These are phyloP conservation scores for Euclidia mi DNA, from an alignment of 2,888 invertebrate genomes.

Conservation along the genomic window DNA sequence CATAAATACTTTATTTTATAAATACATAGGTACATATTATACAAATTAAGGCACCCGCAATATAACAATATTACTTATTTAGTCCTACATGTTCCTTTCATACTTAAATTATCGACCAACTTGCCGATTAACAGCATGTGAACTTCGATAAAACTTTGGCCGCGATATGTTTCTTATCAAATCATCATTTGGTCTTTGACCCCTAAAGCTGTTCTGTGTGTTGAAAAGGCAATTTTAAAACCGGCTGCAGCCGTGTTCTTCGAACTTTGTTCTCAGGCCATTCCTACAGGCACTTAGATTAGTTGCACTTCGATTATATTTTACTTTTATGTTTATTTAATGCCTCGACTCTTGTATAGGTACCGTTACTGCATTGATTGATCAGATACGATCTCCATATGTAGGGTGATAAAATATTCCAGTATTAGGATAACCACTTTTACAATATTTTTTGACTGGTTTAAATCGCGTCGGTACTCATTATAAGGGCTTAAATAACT, in stretches of 20 bases:
- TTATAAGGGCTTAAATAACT: too few relatives aligned
- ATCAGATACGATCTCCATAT: neutral
- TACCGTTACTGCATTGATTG: neutral
- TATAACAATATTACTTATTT: too few relatives aligned
- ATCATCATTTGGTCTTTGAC: conserved; percentile 1
- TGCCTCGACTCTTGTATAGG: neutral
- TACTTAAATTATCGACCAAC: too few relatives aligned
- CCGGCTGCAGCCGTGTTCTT: conserved; percentile 2
- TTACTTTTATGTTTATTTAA: conserved; percentile 1
- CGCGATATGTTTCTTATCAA: neutral
- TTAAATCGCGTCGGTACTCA: too few relatives aligned
- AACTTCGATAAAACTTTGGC: neutral
- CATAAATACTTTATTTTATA: too few relatives aligned
- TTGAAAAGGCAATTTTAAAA: conserved; percentile 2
- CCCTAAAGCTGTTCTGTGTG: neutral
- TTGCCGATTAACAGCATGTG: neutral
- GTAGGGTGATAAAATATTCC: too few relatives aligned
- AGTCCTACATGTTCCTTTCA: too few relatives aligned
- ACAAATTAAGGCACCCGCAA: neutral
- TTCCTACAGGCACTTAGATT: neutral
- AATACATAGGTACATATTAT: too few relatives aligned
- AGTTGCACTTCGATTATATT: neutral
- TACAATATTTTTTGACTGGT: too few relatives aligned
- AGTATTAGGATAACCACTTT: too few relatives aligned
- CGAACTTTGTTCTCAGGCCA: conserved; percentile 11